phyloP scores from a whole-genome alignment of 2,797 vertebrate genomes.

The Craterocephalus amniculus region DNA sequence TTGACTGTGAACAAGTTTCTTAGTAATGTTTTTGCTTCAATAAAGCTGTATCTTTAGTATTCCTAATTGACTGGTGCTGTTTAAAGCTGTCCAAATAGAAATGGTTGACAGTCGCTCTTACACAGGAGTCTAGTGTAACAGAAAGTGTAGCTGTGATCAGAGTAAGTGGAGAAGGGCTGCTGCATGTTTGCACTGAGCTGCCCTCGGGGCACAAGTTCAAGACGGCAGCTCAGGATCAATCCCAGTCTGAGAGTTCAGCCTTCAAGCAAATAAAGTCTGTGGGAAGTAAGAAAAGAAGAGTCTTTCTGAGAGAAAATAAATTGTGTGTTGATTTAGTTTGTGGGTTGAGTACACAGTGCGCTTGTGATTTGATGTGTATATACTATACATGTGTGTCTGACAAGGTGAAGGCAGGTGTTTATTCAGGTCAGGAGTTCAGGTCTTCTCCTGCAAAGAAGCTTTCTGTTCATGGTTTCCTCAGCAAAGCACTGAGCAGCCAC shows the following conservation, averaged over 20 bases:
- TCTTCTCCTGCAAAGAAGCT: slow-evolving; percentile 25
- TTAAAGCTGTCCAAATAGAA: slow-evolving; percentile 20
- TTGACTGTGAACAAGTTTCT: slow-evolving; percentile 15
- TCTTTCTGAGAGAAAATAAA: slow-evolving; percentile 58
- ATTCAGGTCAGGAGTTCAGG: slow-evolving; percentile 45
- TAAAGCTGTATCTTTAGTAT: slow-evolving; percentile 2
- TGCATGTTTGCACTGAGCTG: slow-evolving; percentile 76
- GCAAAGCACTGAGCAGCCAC: slow-evolving; percentile 21
- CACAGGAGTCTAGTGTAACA: slow-evolving; percentile 37
- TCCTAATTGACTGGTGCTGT: slow-evolving; percentile 11
- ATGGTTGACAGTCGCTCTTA: slow-evolving; percentile 6
- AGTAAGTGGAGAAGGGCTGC: slow-evolving; percentile 68
- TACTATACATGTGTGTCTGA: slow-evolving; percentile 15
- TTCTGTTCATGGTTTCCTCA: slow-evolving; percentile 33
- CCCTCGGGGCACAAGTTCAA: slow-evolving; percentile 78
- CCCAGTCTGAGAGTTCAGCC: slow-evolving; percentile 70
- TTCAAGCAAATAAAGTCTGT: slow-evolving; percentile 69
- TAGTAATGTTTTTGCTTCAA: slow-evolving; percentile 12
- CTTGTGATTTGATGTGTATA: slow-evolving; percentile 4
- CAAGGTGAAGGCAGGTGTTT: slow-evolving; percentile 30
- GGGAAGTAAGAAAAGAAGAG: slow-evolving; percentile 57
- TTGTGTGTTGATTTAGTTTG: slow-evolving; percentile 66
- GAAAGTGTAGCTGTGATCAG: slow-evolving; percentile 55
- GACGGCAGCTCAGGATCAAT: slow-evolving; percentile 77
- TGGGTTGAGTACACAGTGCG: slow-evolving; percentile 31